These are phyloP conservation scores for Scatophagus argus DNA, from an alignment of 2,113 vertebrate species.

Conservation along the genomic window DNA sequence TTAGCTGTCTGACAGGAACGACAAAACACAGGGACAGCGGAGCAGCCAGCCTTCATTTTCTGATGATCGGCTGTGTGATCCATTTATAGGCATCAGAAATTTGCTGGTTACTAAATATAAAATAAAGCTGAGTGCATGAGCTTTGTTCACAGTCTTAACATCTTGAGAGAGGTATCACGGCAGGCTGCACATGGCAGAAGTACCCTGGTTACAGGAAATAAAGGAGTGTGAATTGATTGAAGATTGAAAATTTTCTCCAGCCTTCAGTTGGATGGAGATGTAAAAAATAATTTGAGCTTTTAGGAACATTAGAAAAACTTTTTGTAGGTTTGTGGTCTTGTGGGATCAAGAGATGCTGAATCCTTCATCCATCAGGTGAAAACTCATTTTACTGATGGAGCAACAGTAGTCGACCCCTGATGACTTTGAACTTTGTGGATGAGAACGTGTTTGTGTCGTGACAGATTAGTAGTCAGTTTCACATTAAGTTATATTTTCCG, in stretches of 20 bases:
- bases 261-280: background rate
- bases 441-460: slow-evolving; percentile 9
- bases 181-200: background rate
- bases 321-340: background rate
- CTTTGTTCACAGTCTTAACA: background rate
- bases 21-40: background rate
- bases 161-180: background rate
- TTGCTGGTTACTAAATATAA: background rate
- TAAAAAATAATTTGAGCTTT: background rate
- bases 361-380: background rate
- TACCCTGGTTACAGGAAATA: background rate
- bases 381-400: background rate
- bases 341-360: background rate
- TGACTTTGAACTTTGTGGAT: background rate
- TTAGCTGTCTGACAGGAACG: too few relatives aligned
- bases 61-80: background rate
- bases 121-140: background rate
- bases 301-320: background rate
- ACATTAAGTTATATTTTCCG: slow-evolving; percentile 6
- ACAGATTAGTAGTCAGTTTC: background rate
- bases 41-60: background rate
- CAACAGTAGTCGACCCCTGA: background rate
- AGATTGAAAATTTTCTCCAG: too few relatives aligned
- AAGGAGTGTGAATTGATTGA: slow-evolving; percentile 1
- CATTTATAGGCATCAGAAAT: background rate